phyloP scores from a whole-genome alignment of 2,888 invertebrate species.

The Mesodorylaimus sp. region DNA sequence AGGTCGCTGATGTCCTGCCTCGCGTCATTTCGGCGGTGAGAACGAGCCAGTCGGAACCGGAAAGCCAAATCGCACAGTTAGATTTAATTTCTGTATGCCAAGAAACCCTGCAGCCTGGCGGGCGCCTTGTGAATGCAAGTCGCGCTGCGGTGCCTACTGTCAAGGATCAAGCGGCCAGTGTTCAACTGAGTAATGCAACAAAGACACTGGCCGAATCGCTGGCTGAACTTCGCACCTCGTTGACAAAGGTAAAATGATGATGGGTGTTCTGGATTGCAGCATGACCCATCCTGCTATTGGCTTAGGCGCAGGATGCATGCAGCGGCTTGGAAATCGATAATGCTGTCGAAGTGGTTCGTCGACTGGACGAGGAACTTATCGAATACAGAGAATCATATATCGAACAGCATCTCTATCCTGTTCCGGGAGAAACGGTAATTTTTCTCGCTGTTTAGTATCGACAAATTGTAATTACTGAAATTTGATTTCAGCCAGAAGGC shows the following conservation, averaged over 20 bases:
- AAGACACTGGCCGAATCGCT: constrained; percentile 43
- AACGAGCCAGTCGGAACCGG: constrained; percentile 14
- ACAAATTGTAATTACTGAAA: neutral
- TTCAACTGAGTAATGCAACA: constrained; percentile 51
- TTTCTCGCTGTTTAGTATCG: neutral
- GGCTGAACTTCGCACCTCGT: constrained; percentile 45
- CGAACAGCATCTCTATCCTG: constrained; percentile 50
- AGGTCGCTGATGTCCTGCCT: constrained; percentile 33
- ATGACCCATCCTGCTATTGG: too few relatives aligned
- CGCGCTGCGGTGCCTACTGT: constrained; percentile 66
- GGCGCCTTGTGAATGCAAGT: constrained; percentile 52
- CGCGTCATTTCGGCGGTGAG: constrained; percentile 28
- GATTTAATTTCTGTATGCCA: constrained; percentile 23
- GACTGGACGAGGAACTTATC: constrained; percentile 58
- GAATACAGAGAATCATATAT: constrained; percentile 55
- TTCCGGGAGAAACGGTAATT: constrained; percentile 60
- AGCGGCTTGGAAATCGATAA: constrained; percentile 46
- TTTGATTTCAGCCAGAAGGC: constrained; percentile 6
- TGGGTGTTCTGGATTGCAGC: too few relatives aligned
- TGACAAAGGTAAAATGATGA: constrained; percentile 30
- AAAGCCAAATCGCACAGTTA: constrained; percentile 23
- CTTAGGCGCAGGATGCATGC: constrained; percentile 50
- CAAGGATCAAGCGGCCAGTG: constrained; percentile 52
- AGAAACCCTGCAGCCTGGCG: constrained; percentile 30
- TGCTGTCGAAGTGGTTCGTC: constrained; percentile 48